Percentiles rank a stretch among this genome's conserved stretches.
Conservation (phyloP, 2,888 invertebrate species). For the Eupeodes luniger region DNA sequence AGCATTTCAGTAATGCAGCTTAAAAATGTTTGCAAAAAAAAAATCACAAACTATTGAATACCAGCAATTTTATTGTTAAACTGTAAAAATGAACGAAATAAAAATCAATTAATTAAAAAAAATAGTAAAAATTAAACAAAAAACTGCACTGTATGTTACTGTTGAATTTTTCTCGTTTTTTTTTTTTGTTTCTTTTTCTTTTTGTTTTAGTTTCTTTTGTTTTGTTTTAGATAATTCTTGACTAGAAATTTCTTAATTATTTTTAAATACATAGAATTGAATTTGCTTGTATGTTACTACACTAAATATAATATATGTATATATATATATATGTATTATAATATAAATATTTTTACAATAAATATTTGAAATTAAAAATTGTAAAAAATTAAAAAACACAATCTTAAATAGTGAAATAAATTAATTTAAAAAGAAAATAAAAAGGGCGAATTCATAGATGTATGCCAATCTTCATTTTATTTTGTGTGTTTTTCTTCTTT, state of each 20-base stretch:
- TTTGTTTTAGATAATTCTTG: slow-evolving; percentile 62
- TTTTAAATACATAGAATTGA: slow-evolving; percentile 57
- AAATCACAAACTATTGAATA: slow-evolving; percentile 26
- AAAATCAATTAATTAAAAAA: slow-evolving; percentile 46
- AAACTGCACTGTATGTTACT: slow-evolving; percentile 45
- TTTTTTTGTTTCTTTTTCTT: slow-evolving; percentile 5
- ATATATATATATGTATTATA: slow-evolving; percentile 28
- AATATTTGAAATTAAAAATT: slow-evolving; percentile 56
- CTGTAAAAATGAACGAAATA: slow-evolving; percentile 61
- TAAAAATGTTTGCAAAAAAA: too few species aligned
- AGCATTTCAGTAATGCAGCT: too few species aligned
- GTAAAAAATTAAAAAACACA: slow-evolving; percentile 39
- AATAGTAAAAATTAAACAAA: slow-evolving; percentile 48
- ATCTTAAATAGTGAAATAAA: slow-evolving; percentile 46
- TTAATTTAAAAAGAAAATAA: slow-evolving; percentile 13
- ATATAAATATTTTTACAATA: slow-evolving; percentile 61
- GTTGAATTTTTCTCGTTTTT: slow-evolving; percentile 14
- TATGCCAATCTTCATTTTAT: slow-evolving; percentile 27
- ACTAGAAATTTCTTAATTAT: slow-evolving; percentile 67
- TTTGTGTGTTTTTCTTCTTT: neutral
- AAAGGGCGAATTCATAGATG: slow-evolving; percentile 21
- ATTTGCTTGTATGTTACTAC: slow-evolving; percentile 49
- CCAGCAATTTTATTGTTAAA: slow-evolving; percentile 60
- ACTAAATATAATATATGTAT: slow-evolving; percentile 27
- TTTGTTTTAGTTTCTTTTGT: slow-evolving; percentile 6